Evolutionary conservation across 2,797 vertebrate species (phyloP), one percentile per base, ranked within the genome.

Genomic region (Agapornis canus): DNA sequence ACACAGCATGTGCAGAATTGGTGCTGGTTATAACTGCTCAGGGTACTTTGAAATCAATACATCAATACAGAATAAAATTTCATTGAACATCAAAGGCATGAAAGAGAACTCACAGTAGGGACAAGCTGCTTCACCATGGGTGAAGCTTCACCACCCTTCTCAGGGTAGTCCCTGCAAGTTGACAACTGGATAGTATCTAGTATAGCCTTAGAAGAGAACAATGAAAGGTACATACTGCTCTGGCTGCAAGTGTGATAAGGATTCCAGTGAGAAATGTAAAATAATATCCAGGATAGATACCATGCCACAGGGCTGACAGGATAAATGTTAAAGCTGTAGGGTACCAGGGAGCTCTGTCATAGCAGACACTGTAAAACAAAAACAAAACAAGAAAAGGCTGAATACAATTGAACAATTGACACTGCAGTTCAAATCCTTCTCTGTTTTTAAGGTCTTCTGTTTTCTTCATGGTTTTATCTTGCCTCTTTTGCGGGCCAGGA

Each of bases 211-310:
- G 73, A 86, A 79, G 64, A 90, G 60, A 95, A 97, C 64, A 91
- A 93, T 10, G 66, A 84, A 89, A 92, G 78, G 91, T 96, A 98
- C 97, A 94, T 97, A 99, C 99, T 93, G 98, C 97, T 97, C 99
- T 98, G 88, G 99, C 99, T 70, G 99, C 98, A 12, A 99, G 91
- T 12, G 99, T 99, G 97, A 99, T 98, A 68, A 99, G 99, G 97
- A 99, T 99, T 95, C 98, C 99, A 70, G 99, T 99, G 97, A 99
- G 96, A 97, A 99, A 99, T 22, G 99, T 99, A 93, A 99, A 99
- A 95, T 99, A 99, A 97, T 99, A 99, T 85, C 99, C 99, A 25
- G 99, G 99, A 95, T 99, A 99, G 96, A 99, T 98, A 17, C 99
- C 99, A 16, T 99, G 99, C 99, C 99, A 99, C 94, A 99, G 87